A percentile compares a stretch with the other conserved stretches of the same genome.
These are phyloP conservation scores for Pseudopipra pipra DNA, from an alignment of 2,113 vertebrate genomes.

Conservation along the genomic window DNA sequence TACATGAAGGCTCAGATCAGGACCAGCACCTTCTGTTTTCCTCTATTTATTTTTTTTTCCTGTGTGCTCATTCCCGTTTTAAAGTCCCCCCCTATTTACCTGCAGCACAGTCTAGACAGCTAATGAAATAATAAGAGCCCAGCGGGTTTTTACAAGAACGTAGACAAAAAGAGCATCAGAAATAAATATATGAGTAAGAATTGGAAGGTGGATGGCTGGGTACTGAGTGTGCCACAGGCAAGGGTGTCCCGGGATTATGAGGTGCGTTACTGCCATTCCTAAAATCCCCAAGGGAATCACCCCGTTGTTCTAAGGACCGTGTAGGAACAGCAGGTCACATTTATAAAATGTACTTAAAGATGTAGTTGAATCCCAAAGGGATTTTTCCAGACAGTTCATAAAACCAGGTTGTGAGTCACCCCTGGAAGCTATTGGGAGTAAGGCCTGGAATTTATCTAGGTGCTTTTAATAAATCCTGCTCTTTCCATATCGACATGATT, in stretches of 20 bases:
- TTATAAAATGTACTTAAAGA: neutral
- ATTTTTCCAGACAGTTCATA: constrained; percentile 35
- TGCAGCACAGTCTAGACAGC: neutral
- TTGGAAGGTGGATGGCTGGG: neutral
- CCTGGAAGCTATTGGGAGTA: neutral
- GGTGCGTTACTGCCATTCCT: neutral
- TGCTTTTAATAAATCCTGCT: constrained; percentile 14
- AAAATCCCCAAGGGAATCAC: neutral
- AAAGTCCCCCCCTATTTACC: neutral
- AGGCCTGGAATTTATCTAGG: constrained; percentile 29
- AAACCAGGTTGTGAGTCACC: neutral
- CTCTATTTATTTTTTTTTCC: neutral
- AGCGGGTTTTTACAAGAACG: neutral
- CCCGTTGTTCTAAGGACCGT: neutral
- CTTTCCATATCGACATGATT: neutral
- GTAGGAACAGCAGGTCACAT: neutral
- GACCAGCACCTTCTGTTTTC: neutral
- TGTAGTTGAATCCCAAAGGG: neutral
- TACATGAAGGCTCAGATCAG: neutral
- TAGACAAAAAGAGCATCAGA: neutral
- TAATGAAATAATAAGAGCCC: neutral
- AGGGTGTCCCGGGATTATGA: neutral
- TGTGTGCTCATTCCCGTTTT: neutral
- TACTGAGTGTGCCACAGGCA: too few relatives aligned
- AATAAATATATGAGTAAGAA: neutral